Evolutionary conservation across 1,140 invertebrate species (phyloP).

Genomic region (Tetragonula clypearis): DNA sequence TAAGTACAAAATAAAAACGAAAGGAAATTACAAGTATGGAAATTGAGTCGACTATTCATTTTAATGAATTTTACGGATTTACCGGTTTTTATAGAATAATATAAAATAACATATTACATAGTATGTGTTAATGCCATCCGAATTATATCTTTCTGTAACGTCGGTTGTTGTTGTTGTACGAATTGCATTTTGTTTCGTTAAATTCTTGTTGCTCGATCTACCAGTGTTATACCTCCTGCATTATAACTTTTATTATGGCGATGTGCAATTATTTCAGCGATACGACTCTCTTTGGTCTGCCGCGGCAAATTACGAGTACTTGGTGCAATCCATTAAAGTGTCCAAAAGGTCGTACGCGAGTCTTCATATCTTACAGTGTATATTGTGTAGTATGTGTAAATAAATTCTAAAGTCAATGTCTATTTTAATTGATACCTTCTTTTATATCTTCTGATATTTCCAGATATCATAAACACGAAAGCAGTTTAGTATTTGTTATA

Average conservation of each 20-base stretch:
- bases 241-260: slow-evolving; percentile 30
- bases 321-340: slow-evolving; percentile 59
- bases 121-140: background rate
- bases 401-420: slow-evolving; percentile 62
- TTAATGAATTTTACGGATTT: background rate
- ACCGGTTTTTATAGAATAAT: background rate
- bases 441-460: background rate
- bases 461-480: background rate
- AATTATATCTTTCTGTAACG: slow-evolving; percentile 44
- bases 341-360: slow-evolving; percentile 36
- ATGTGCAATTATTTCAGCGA: slow-evolving; percentile 66
- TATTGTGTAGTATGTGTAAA: slow-evolving; percentile 69
- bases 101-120: background rate
- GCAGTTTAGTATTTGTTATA: too few relatives aligned
- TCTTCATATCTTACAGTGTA: slow-evolving; percentile 71
- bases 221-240: slow-evolving; percentile 12
- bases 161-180: slow-evolving; percentile 66
- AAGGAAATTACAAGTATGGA: background rate
- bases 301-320: slow-evolving; percentile 48
- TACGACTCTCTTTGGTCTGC: slow-evolving; percentile 38
- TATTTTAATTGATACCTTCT: background rate
- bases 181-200: slow-evolving; percentile 65
- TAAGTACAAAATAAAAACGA: background rate
- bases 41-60: background rate
- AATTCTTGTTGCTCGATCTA: slow-evolving; percentile 53